Percentiles rank a stretch among this genome's conserved stretches.
Conservation (phyloP, 2,888 invertebrate species). For the Incurvaria masculella region DNA sequence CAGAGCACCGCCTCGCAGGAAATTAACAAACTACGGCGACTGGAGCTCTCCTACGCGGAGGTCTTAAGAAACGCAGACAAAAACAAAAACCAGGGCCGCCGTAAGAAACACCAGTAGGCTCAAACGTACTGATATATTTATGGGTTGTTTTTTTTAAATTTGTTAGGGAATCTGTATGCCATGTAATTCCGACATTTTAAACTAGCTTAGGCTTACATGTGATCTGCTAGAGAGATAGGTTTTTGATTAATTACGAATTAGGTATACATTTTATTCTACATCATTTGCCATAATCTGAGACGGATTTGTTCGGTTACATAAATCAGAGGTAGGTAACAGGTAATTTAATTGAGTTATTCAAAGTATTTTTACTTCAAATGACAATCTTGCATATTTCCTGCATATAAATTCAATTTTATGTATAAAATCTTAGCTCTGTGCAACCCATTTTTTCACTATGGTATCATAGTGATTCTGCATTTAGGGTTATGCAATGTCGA, state of each 20-base stretch:
- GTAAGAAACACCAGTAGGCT: slow-evolving; percentile 50
- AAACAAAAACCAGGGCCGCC: slow-evolving; percentile 41
- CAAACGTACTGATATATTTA: not conserved
- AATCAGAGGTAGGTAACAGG: not conserved
- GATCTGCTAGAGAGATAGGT: slow-evolving; percentile 47
- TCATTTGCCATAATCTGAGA: not conserved
- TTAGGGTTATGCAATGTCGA: not conserved
- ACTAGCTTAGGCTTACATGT: slow-evolving; percentile 47
- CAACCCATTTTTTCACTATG: not conserved
- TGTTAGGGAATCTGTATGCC: not conserved
- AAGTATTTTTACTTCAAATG: not conserved
- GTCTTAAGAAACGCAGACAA: slow-evolving; percentile 71
- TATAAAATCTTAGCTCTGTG: not conserved
- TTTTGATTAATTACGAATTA: not conserved
- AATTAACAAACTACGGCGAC: slow-evolving; percentile 73
- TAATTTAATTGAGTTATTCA: not conserved
- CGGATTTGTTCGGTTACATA: not conserved
- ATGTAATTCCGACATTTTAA: not conserved
- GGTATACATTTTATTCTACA: not conserved
- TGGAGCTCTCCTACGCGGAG: slow-evolving; percentile 84
- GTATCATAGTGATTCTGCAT: not conserved
- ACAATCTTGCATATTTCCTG: not conserved
- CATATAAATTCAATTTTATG: not conserved
- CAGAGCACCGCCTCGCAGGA: slow-evolving; percentile 78
- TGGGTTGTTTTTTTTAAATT: not conserved